Conservation (phyloP, 2,797 vertebrate genomes). For the Acrocephalus scirpaceus region DNA sequence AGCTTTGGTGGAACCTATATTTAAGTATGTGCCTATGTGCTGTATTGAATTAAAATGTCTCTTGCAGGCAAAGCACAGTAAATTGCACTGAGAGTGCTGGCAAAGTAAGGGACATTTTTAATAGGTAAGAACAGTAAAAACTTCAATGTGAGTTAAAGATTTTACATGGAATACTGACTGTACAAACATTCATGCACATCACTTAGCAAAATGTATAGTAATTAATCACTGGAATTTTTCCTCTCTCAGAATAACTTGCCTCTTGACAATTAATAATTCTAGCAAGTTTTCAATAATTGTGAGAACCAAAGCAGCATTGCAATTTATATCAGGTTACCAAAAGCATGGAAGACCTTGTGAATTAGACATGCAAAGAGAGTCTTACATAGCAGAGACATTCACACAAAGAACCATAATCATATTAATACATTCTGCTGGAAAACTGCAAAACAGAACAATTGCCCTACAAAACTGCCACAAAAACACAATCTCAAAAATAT, state of each 20-base stretch:
- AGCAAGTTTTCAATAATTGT: neutral
- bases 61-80: neutral
- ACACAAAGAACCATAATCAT: neutral
- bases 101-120: neutral
- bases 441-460: neutral
- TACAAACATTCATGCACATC: neutral
- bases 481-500: neutral
- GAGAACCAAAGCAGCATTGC: neutral
- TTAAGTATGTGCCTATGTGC: neutral
- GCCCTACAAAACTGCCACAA: neutral
- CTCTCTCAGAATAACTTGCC: neutral
- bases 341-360: neutral
- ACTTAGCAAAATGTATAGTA: neutral
- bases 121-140: neutral
- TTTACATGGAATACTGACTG: neutral
- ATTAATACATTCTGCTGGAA: neutral
- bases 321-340: neutral
- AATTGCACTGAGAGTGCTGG: neutral
- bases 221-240: neutral
- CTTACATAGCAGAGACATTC: neutral
- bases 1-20: neutral
- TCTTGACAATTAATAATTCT: neutral
- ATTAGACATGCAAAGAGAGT: neutral
- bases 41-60: neutral
- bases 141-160: neutral